Evolutionary conservation across 2,888 invertebrate genomes (phyloP), one percentile per base, ranked within the genome.

Genomic region (Diarsia brunnea): DNA sequence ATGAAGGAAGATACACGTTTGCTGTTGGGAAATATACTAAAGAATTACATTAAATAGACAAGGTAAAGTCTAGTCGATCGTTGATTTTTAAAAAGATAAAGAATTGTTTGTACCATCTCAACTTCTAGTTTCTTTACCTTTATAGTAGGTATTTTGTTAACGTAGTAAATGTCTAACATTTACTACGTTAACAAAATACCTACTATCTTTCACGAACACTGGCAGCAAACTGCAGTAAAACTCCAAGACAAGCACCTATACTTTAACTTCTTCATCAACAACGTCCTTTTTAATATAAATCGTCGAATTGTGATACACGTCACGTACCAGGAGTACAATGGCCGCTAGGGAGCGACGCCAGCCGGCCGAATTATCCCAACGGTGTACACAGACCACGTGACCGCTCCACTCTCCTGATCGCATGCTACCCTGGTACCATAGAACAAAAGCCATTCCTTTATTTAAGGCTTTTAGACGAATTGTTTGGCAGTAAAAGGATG

Each of bases 321-420:
- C 93, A 93, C 93, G 93, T 93, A 87, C 76, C 55, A 58, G 70
- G 73, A 70, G 86, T 82, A 86, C 89, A 90, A 88, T 89, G 89
- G 87, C 83, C 86, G 86, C 85, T 84, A 75, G 90, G 87, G 88
- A 86, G 81, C 82, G 78, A 87, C 84, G 85, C 84, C 87, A 84
- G 86, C 84, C 69, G 60, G 53, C 73, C 68, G 81, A 91, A 91
- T 91, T 91, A 90, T 87, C 87, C 90, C 81, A 70, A 81, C 80
- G 86, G 84, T 89, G 79, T 85, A 82, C 81, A 83, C 78, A 78
- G 51, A 85, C 90, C 90, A 89, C 91, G 91, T 91, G 90, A 91
- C 90, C 87, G 77, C 82, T 79, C 65, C 81, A 72, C 86, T 81
- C 81, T 84, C 69, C 88, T 88, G 87, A 86, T 88, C 86, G 77